Evolutionary conservation across 2,797 vertebrate genomes (phyloP).

Genomic region (Sebastes goodei): DNA sequence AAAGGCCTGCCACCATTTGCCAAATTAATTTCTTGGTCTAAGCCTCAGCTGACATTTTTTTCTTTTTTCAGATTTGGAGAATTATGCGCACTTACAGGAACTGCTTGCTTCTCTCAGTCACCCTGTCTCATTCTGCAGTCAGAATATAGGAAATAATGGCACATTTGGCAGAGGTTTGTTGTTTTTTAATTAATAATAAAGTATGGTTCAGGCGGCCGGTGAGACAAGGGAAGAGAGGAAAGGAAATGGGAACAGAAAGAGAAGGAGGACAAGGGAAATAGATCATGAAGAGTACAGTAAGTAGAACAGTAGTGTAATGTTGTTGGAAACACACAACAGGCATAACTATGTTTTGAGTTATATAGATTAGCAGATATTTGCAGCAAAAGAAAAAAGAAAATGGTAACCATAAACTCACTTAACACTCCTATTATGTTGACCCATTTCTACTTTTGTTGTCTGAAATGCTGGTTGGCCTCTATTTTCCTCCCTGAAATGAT

Average conservation of each 20-base stretch:
- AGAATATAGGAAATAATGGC: constrained; percentile 19
- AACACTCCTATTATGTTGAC: background rate
- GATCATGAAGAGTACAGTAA: background rate
- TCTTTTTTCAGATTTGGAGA: background rate
- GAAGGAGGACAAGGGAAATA: background rate
- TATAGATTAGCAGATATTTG: background rate
- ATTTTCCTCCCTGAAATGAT: background rate
- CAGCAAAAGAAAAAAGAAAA: background rate
- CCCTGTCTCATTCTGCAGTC: background rate
- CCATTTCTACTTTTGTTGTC: background rate
- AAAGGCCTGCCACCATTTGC: background rate
- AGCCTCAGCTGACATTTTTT: background rate
- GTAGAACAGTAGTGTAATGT: background rate
- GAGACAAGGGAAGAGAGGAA: background rate
- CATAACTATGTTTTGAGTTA: background rate
- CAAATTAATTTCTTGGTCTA: constrained; percentile 28
- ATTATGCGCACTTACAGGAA: constrained; percentile 3
- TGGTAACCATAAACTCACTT: background rate
- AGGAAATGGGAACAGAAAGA: background rate
- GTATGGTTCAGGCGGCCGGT: background rate
- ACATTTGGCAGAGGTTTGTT: constrained; percentile 3
- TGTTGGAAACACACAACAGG: background rate
- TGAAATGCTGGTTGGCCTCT: background rate
- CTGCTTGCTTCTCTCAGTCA: constrained; percentile 3
- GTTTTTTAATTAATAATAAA: constrained; percentile 17